Base-by-base conservation (phyloP, 2,888 invertebrate species). In the Teinopalpus imperialis region DNA sequence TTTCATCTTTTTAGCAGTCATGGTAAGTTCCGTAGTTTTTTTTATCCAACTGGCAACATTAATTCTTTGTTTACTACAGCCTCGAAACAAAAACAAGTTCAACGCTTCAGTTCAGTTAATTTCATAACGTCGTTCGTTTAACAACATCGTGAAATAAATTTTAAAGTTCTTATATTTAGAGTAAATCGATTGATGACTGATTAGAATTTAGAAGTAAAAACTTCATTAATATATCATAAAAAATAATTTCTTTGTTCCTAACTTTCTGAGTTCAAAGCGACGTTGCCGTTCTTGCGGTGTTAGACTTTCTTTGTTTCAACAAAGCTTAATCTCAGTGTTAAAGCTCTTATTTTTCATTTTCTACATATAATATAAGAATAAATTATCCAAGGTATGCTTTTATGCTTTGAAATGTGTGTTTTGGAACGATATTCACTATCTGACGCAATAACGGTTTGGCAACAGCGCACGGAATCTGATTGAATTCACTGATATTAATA, bases 371-470 rank as follows among this genome's bases (percentile, higher is more conserved):
- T 16, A 63, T 52, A 59, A 43, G 47, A 54, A 58, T 60, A 57
- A 44, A 52, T 44, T 50, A 59, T 63, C 55, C 31, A 72, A 80
- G 75, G 79, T 66, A 82, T 82, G 81, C 61, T 71, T 53, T 65
- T 70, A 69, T 76, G 70, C 69, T 56, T 69, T 81, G 86, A 83
- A 81, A 86, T 86, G 86, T 75, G 69, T 79, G 66, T 60, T 59
- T 74, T 71, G 76, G 81, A 83, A 80, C 78, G 71, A 57, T 79
- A 61, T 69, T 63, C 64, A 74, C 52, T 81, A 63, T 86, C 88
- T 88, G 87, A 88, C 78, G 87, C 87, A 87, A 88, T 79, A 77
- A 66, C 83, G 63, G 79, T 74, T 77, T 85, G 87, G 85, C 87
- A 87, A 86, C 87, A 81, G 70, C 76, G 85, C 81, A 58, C 69